These are phyloP conservation scores for Saxicola maurus DNA, from an alignment of 2,797 vertebrate species.

Conservation along the genomic window DNA sequence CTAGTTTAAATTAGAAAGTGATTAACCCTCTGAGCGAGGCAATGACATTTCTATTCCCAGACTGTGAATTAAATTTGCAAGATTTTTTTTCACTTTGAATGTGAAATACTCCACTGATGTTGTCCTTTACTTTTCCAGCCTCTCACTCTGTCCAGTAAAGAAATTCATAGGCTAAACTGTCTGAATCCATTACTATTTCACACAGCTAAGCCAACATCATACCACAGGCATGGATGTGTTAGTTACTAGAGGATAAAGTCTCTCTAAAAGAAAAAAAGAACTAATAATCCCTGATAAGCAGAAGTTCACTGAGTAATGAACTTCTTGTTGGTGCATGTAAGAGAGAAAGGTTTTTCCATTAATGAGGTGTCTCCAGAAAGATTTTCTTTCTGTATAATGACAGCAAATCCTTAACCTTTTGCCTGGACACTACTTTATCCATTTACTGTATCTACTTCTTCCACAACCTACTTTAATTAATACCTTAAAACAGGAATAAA, in stretches of 20 bases:
- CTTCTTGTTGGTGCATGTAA: conserved; percentile 49
- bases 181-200: conserved; percentile 13
- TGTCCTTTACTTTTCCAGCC: background rate
- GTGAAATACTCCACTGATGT: background rate
- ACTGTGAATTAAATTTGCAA: conserved; percentile 70
- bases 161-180: background rate
- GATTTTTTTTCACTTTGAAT: conserved; percentile 9
- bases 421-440: conserved; percentile 58
- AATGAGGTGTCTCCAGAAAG: conserved; percentile 54
- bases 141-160: background rate
- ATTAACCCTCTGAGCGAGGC: conserved; percentile 77
- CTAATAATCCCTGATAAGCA: conserved; percentile 31
- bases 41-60: conserved; percentile 76
- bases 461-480: conserved; percentile 68
- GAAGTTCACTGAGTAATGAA: conserved; percentile 60
- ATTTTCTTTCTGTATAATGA: conserved; percentile 49
- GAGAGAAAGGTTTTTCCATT: conserved; percentile 51
- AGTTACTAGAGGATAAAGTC: conserved; percentile 5
- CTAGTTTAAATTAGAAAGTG: conserved; percentile 79
- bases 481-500: conserved; percentile 66
- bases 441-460: conserved; percentile 42
- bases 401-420: conserved; percentile 70
- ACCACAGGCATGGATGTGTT: background rate
- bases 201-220: background rate
- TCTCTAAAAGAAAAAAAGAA: conserved; percentile 11